These are phyloP conservation scores for Silurus glanis DNA, from an alignment of 2,113 vertebrate genomes.

Conservation along the genomic window DNA sequence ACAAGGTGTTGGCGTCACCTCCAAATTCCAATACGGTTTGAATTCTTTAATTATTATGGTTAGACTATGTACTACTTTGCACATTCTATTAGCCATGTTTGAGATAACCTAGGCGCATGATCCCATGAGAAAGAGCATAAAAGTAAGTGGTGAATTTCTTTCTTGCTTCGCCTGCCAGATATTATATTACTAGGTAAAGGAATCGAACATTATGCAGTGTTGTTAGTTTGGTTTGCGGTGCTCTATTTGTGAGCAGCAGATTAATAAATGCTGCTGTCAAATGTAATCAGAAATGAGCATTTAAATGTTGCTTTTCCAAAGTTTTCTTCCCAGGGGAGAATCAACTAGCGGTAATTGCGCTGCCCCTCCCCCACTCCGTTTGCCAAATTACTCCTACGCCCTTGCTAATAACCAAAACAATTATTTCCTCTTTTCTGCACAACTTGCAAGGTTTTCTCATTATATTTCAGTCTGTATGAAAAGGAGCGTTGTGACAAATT, in stretches of 20 bases:
- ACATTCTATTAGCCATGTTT: too few species aligned
- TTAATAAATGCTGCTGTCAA: slow-evolving; percentile 36
- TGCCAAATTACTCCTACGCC: slow-evolving; percentile 29
- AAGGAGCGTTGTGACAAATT: slow-evolving; percentile 63
- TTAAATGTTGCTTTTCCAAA: slow-evolving; percentile 22
- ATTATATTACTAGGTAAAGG: not conserved
- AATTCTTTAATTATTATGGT: not conserved
- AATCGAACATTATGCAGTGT: not conserved
- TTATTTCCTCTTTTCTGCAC: slow-evolving; percentile 37
- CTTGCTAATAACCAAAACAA: slow-evolving; percentile 57
- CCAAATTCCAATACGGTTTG: not conserved
- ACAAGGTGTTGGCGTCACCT: too few species aligned
- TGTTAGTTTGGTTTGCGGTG: not conserved
- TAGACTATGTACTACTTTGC: not conserved
- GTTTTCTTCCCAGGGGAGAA: slow-evolving; percentile 18
- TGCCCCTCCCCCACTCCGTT: not conserved
- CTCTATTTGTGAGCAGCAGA: not conserved
- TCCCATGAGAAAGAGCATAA: not conserved
- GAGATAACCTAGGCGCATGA: not conserved
- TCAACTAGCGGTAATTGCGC: slow-evolving; percentile 28
- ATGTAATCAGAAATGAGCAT: slow-evolving; percentile 21
- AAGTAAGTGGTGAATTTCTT: not conserved
- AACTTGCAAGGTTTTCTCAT: slow-evolving; percentile 53
- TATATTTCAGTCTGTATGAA: slow-evolving; percentile 54
- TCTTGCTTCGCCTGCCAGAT: not conserved